phyloP scores from a whole-genome alignment of 2,113 vertebrate genomes.

The Sylvia atricapilla region DNA sequence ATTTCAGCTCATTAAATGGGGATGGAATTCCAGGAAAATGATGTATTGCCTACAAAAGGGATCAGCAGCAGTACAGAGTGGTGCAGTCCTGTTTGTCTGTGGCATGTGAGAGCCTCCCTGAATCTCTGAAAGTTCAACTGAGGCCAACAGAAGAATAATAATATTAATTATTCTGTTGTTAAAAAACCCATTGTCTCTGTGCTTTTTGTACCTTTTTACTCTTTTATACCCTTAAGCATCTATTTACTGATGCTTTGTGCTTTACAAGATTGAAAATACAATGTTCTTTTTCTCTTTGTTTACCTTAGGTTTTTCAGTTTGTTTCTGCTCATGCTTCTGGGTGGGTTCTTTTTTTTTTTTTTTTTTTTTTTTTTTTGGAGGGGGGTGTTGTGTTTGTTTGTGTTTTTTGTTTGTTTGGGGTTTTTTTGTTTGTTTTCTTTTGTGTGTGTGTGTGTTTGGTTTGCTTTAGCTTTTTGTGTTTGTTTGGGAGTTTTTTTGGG shows the following conservation, averaged over 20 bases:
- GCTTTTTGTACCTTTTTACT: neutral
- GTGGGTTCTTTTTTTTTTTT: no score
- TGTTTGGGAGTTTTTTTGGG: no score
- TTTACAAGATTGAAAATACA: neutral
- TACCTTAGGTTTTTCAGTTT: neutral
- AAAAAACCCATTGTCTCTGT: neutral
- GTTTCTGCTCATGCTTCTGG: neutral
- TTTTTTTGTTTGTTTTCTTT: no score
- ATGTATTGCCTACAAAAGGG: slow-evolving; percentile 23
- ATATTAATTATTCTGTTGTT: neutral
- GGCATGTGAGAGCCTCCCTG: neutral
- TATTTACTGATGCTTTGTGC: neutral
- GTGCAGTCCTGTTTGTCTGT: neutral
- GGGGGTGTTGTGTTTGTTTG: no score
- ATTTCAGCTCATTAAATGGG: slow-evolving; percentile 35
- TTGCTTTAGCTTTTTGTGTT: no score
- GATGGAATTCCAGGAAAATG: slow-evolving; percentile 37
- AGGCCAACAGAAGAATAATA: neutral
- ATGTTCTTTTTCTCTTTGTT: slow-evolving; percentile 21
- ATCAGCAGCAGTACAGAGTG: neutral
- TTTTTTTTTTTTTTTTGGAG: no score
- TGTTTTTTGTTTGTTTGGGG: no score
- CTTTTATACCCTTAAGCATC: slow-evolving; percentile 13
- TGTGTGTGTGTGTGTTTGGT: no score
- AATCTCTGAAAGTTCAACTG: neutral